Conservation (phyloP, 2,888 invertebrate genomes). For the Eubasilissa splendida region DNA sequence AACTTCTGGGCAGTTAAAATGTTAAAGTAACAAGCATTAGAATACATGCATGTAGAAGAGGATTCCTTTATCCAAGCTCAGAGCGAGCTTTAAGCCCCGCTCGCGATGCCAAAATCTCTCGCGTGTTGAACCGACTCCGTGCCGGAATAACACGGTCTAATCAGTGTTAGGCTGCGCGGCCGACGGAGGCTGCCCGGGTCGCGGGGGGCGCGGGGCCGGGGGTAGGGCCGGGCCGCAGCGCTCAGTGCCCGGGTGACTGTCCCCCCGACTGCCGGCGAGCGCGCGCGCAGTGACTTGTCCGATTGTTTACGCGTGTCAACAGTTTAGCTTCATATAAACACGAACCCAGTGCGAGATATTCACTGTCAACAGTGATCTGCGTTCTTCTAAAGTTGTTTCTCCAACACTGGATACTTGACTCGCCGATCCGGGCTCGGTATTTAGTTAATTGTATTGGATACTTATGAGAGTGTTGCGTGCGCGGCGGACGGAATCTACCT, state of each 20-base stretch:
- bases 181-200: constrained; percentile 63
- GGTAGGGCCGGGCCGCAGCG: constrained; percentile 6
- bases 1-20: too few relatives aligned
- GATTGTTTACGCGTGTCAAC: constrained; percentile 48
- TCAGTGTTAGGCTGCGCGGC: constrained; percentile 62
- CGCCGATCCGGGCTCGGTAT: constrained; percentile 32
- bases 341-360: not conserved
- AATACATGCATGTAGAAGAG: too few relatives aligned
- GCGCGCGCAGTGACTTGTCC: constrained; percentile 14
- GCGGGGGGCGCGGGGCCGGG: constrained; percentile 61
- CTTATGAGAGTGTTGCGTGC: constrained; percentile 42
- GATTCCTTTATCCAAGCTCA: not conserved
- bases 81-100: constrained; percentile 38
- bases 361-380: constrained; percentile 10
- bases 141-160: constrained; percentile 52
- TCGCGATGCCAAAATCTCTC: constrained; percentile 38
- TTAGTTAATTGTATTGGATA: constrained; percentile 34
- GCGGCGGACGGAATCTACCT: constrained; percentile 37
- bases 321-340: constrained; percentile 9
- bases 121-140: constrained; percentile 42
- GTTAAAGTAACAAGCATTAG: too few relatives aligned
- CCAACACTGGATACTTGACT: not conserved
- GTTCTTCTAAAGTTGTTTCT: not conserved
- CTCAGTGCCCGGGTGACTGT: constrained; percentile 56
- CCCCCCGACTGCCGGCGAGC: constrained; percentile 47